A percentile compares a stretch with the other conserved stretches of the same genome.
Evolutionary conservation across 2,888 invertebrate species (phyloP).

Genomic region (Nemurella pictetii): DNA sequence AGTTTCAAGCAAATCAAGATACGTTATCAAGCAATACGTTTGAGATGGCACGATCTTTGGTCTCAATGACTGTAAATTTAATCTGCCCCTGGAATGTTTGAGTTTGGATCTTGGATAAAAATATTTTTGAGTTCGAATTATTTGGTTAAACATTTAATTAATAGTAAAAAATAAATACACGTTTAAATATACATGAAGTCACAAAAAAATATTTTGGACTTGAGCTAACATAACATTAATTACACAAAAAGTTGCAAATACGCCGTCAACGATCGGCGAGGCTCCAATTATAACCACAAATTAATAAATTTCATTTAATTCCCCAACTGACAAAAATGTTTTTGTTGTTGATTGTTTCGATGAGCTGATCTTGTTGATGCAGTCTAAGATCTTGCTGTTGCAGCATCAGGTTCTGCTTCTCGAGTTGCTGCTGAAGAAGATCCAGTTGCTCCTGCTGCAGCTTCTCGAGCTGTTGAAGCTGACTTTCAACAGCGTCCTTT

Average conservation of each 20-base stretch:
- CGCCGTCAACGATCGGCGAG: no score
- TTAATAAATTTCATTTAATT: not conserved
- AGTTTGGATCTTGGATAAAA: not conserved
- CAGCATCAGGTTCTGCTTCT: slow-evolving; percentile 11
- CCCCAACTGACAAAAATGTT: slow-evolving; percentile 18
- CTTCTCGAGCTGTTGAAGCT: not conserved
- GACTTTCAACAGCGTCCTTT: not conserved
- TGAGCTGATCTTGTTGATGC: not conserved
- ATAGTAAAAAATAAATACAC: not conserved
- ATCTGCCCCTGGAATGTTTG: not conserved
- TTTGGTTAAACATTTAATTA: not conserved
- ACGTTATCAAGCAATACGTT: not conserved
- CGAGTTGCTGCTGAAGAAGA: not conserved
- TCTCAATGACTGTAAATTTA: not conserved
- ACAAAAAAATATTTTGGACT: no score
- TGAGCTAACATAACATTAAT: no score
- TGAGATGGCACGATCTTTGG: not conserved
- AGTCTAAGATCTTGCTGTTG: slow-evolving; percentile 11
- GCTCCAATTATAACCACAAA: no score
- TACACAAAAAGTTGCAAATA: no score
- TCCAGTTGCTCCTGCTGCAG: slow-evolving; percentile 6
- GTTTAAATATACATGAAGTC: not conserved
- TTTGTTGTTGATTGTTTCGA: slow-evolving; percentile 6
- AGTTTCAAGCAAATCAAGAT: not conserved
- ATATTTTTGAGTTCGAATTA: not conserved